These are phyloP conservation scores for Sorex maritimensis DNA, from an alignment of 2,797 vertebrate species.

Conservation along the genomic window DNA sequence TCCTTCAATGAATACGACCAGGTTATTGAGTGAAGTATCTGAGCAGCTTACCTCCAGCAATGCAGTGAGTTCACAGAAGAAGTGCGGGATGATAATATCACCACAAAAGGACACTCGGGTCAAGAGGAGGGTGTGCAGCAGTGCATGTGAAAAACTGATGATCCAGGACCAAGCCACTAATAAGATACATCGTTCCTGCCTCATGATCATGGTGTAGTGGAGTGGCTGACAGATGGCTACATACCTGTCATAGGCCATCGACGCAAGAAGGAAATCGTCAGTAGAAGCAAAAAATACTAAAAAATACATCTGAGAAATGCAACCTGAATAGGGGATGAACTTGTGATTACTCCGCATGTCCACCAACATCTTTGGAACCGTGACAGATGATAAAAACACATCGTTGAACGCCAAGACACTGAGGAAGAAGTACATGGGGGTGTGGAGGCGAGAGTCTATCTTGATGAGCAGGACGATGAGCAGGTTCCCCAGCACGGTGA, in stretches of 20 bases:
- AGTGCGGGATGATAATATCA: conserved; percentile 74
- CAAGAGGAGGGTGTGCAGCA: conserved; percentile 70
- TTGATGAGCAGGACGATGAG: background rate
- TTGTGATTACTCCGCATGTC: background rate
- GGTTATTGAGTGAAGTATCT: conserved; percentile 70
- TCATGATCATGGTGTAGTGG: background rate
- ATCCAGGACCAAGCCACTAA: conserved; percentile 58
- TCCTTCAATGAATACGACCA: conserved; percentile 81
- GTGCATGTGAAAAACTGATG: conserved; percentile 15
- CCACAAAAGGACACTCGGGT: conserved; percentile 77
- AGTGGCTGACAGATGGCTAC: background rate
- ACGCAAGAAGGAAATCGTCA: background rate
- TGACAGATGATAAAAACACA: background rate
- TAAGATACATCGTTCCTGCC: conserved; percentile 8
- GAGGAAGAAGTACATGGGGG: background rate
- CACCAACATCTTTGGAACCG: background rate
- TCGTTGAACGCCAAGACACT: background rate
- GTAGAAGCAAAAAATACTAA: background rate
- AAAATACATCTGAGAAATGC: background rate
- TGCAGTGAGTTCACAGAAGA: conserved; percentile 80
- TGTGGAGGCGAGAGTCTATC: background rate
- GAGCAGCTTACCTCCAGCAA: conserved; percentile 80
- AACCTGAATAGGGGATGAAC: background rate
- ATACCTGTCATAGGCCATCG: background rate
- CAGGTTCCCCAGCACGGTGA: background rate